phyloP scores from a whole-genome alignment of 2,888 invertebrate genomes.

The Biston stratarius region DNA sequence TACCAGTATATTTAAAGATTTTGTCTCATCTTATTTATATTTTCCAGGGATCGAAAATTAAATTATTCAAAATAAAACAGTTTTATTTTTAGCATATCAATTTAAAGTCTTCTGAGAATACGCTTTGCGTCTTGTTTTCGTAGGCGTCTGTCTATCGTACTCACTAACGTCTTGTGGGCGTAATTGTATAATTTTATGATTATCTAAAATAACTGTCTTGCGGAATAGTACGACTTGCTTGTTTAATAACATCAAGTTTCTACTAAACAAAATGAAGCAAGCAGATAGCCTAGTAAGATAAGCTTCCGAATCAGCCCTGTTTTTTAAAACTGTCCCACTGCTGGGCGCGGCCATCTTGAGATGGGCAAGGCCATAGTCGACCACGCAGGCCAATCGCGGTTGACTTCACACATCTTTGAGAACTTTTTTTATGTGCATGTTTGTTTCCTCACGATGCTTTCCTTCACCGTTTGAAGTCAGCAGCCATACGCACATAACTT shows the following conservation, averaged over 20 bases:
- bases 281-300: no score
- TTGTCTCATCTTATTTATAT: neutral
- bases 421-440: no score
- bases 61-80: neutral
- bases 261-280: neutral
- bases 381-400: no score
- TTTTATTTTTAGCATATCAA: slow-evolving; percentile 1
- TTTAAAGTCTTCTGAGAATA: neutral
- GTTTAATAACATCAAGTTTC: neutral
- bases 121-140: neutral
- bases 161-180: neutral
- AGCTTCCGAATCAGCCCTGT: no score
- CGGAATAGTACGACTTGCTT: neutral
- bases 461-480: no score
- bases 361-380: no score
- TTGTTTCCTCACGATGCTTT: no score
- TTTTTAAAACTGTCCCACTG: no score
- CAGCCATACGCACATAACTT: no score
- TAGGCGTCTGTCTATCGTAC: slow-evolving; percentile 15
- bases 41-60: neutral
- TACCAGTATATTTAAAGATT: neutral
- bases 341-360: no score
- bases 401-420: no score
- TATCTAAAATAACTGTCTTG: neutral
- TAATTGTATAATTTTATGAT: neutral